Conservation (phyloP, 2,888 invertebrate species). For the Caenorhabditis parvicauda region DNA sequence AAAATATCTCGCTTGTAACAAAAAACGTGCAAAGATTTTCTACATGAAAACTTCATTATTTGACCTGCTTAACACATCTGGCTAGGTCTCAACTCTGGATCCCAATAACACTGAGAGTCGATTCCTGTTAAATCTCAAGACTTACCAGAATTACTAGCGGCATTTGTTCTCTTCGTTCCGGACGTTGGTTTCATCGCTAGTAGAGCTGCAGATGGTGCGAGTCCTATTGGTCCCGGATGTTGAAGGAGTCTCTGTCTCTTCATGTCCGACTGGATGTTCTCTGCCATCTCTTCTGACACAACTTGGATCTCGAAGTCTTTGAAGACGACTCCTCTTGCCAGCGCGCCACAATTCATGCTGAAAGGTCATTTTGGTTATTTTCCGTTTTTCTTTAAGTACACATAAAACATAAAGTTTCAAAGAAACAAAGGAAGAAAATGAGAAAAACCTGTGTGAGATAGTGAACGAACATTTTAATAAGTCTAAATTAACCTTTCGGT, state of each 20-base stretch:
- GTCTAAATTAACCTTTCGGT: too few species aligned
- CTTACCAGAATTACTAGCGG: too few species aligned
- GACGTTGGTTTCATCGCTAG: conserved; percentile 60
- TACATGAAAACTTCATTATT: too few species aligned
- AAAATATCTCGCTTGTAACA: too few species aligned
- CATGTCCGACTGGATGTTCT: conserved; percentile 56
- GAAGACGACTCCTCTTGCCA: conserved; percentile 58
- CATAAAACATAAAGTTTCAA: too few species aligned
- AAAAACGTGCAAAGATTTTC: too few species aligned
- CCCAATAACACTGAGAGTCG: background rate
- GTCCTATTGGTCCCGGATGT: conserved; percentile 49
- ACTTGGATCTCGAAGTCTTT: conserved; percentile 59
- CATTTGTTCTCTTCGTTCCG: conserved; percentile 53
- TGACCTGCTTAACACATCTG: too few species aligned
- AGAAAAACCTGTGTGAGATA: too few species aligned
- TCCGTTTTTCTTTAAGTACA: background rate
- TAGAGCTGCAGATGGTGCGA: conserved; percentile 50
- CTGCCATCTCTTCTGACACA: conserved; percentile 58
- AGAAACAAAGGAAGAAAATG: too few species aligned
- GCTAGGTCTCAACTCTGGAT: too few species aligned
- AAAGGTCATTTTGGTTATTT: conserved; percentile 2
- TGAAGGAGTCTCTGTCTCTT: conserved; percentile 52
- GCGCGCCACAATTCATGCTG: conserved; percentile 56
- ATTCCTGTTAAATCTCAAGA: background rate
- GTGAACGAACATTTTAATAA: too few species aligned